Percentiles rank a stretch among this genome's conserved stretches.
Conservation (phyloP, 2,888 invertebrate genomes). For the Acanthosepion esculentum region DNA sequence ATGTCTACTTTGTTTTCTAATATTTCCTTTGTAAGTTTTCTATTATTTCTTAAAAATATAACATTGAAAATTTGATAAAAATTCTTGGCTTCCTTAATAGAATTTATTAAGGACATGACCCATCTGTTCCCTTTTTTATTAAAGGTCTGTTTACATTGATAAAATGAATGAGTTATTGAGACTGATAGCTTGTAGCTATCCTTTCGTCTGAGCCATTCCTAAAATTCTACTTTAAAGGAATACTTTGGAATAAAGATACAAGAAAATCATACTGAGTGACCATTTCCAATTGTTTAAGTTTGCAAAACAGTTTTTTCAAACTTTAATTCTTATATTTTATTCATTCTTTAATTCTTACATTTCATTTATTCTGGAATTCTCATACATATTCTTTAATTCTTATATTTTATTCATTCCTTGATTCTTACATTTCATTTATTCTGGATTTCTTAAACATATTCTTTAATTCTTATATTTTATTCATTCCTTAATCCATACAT, state of each 20-base stretch:
- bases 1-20: no score
- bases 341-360: no score
- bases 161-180: neutral
- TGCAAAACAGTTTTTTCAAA: neutral
- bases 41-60: neutral
- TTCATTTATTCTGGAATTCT: no score
- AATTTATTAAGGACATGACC: constrained; percentile 16
- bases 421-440: no score
- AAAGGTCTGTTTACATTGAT: neutral
- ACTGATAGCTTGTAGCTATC: neutral
- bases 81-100: neutral
- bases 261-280: neutral
- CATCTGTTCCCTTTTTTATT: neutral
- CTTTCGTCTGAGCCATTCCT: neutral
- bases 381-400: no score
- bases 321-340: no score
- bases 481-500: no score
- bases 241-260: neutral
- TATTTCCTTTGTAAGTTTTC: neutral
- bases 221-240: neutral
- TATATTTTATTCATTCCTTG: no score
- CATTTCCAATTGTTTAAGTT: neutral
- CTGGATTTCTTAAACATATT: no score
- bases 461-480: no score
- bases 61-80: neutral